phyloP scores from a whole-genome alignment of 2,888 invertebrate genomes.

The Tenthredo distinguenda region DNA sequence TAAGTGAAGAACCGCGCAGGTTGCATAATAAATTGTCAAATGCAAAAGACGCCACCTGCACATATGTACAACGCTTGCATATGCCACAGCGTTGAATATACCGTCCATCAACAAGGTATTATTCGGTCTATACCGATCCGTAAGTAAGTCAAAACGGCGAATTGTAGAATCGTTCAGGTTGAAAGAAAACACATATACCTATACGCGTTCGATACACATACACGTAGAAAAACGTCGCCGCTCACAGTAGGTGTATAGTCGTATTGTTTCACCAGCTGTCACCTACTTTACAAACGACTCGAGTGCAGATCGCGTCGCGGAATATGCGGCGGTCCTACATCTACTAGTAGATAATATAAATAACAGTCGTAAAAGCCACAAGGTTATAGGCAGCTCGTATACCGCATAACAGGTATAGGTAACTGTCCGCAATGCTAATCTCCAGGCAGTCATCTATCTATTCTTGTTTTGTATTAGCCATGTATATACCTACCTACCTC shows the following conservation, averaged over 20 bases:
- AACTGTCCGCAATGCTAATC: slow-evolving; percentile 28
- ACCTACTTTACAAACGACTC: slow-evolving; percentile 33
- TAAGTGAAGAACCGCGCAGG: not conserved
- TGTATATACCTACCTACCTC: not conserved
- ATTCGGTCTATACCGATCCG: not conserved
- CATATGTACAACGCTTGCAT: not conserved
- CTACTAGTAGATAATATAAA: not conserved
- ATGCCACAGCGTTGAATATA: not conserved
- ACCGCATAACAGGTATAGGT: not conserved
- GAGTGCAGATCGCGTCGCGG: not conserved
- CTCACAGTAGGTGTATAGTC: not conserved
- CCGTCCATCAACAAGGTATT: not conserved
- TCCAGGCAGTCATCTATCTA: slow-evolving; percentile 23
- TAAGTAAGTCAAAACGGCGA: not conserved
- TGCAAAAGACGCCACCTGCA: not conserved
- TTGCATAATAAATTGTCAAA: slow-evolving; percentile 22
- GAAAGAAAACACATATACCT: not conserved
- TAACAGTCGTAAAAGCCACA: not conserved
- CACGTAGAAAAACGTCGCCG: not conserved
- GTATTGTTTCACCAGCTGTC: slow-evolving; percentile 45
- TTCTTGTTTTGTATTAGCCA: not conserved
- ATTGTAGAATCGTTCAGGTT: not conserved
- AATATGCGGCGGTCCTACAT: not conserved
- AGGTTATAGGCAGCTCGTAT: not conserved
- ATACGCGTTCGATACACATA: not conserved